Conservation (phyloP, 2,797 vertebrate species). For the Nasua narica region DNA sequence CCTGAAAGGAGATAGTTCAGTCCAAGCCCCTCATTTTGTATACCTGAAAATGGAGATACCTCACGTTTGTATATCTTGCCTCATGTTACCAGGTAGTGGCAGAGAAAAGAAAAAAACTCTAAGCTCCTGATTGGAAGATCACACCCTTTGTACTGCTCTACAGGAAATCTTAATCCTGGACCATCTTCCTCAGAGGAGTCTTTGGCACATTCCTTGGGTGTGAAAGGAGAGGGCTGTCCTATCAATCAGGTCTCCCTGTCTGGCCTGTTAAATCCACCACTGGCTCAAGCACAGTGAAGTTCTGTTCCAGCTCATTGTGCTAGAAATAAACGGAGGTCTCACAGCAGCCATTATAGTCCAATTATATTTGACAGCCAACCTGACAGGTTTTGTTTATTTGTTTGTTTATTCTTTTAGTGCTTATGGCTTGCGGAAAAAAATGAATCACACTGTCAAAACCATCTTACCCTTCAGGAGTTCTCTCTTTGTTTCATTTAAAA, state of each 20-base stretch:
- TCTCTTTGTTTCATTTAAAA: conserved; percentile 16
- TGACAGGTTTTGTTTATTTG: conserved; percentile 47
- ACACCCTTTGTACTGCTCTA: not conserved
- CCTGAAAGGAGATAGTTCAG: not conserved
- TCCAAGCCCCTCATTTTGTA: not conserved
- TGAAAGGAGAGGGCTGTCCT: not conserved
- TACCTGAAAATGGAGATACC: not conserved
- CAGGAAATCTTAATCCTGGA: not conserved
- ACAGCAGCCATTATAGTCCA: not conserved
- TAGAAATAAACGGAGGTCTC: not conserved
- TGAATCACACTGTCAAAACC: not conserved
- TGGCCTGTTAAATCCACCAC: not conserved
- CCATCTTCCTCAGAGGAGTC: not conserved
- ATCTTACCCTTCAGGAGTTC: conserved; percentile 7
- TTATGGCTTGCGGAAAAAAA: not conserved
- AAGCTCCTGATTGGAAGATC: not conserved
- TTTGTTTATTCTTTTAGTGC: conserved; percentile 50
- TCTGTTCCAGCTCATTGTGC: not conserved
- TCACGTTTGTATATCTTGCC: accelerated
- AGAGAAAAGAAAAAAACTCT: not conserved
- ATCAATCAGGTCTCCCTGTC: not conserved
- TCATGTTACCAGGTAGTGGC: not conserved
- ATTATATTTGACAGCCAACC: not conserved
- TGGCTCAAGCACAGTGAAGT: not conserved
- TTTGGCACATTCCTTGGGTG: not conserved